These are phyloP conservation scores for Megamerina dolium DNA, from an alignment of 2,888 invertebrate genomes.

Conservation along the genomic window DNA sequence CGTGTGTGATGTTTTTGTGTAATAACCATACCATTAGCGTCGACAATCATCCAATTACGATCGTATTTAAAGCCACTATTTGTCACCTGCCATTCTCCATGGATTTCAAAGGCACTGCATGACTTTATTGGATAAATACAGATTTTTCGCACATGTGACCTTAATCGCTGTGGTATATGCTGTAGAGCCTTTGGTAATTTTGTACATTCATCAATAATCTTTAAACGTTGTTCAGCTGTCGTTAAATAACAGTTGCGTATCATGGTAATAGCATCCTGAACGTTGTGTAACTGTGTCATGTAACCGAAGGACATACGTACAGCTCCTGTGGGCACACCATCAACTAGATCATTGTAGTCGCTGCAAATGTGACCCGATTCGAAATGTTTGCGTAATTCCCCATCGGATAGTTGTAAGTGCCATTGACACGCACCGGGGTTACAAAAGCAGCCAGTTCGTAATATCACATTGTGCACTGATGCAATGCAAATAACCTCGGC, in stretches of 20 bases:
- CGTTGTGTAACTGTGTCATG: conserved; percentile 71
- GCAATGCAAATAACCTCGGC: conserved; percentile 89
- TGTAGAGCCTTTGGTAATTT: conserved; percentile 33
- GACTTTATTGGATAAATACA: conserved; percentile 88
- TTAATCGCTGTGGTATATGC: conserved; percentile 29
- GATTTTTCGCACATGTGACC: conserved; percentile 49
- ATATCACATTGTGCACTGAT: conserved; percentile 73
- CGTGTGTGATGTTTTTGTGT: conserved; percentile 80
- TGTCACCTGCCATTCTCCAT: conserved; percentile 65
- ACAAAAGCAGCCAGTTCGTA: conserved; percentile 94
- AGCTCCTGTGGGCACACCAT: conserved; percentile 87
- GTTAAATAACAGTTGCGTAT: conserved; percentile 67
- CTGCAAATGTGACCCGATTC: conserved; percentile 88
- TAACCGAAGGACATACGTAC: conserved; percentile 89
- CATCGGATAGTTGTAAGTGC: conserved; percentile 63
- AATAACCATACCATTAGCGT: conserved; percentile 71
- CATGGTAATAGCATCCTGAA: conserved; percentile 65
- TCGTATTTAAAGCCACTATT: conserved; percentile 78
- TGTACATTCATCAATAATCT: conserved; percentile 26
- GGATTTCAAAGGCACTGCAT: conserved; percentile 71
- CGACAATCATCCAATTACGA: conserved; percentile 89
- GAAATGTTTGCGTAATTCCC: conserved; percentile 70
- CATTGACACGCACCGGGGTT: conserved; percentile 92
- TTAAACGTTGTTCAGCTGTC: conserved; percentile 25
- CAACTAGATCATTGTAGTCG: conserved; percentile 76